These are phyloP conservation scores for Colossoma macropomum DNA, from an alignment of 2,113 vertebrate genomes.

Conservation along the genomic window DNA sequence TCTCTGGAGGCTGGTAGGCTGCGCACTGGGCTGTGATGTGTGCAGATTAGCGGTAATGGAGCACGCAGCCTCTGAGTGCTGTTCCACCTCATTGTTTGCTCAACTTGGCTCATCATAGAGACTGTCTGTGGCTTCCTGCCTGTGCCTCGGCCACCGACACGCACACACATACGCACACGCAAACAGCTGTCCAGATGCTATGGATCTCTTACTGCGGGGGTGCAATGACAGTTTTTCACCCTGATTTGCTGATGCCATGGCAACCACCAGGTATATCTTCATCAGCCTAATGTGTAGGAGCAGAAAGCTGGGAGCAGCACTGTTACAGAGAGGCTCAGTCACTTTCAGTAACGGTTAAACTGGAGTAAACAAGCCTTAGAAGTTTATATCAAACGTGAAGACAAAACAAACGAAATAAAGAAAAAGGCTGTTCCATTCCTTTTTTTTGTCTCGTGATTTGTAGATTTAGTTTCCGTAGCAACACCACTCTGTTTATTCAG, in stretches of 20 bases:
- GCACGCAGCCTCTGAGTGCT: constrained; percentile 68
- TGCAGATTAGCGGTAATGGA: constrained; percentile 72
- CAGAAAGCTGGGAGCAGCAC: neutral
- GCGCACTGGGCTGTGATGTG: constrained; percentile 47
- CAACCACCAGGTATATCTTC: constrained; percentile 61
- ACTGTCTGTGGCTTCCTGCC: constrained; percentile 42
- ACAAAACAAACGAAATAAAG: constrained; percentile 21
- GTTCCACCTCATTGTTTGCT: constrained; percentile 76
- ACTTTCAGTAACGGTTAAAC: neutral
- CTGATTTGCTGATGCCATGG: constrained; percentile 70
- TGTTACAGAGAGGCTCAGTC: neutral
- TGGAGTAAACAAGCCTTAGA: constrained; percentile 3
- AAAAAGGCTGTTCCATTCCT: neutral
- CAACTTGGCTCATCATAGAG: constrained; percentile 47
- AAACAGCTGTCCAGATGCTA: constrained; percentile 56
- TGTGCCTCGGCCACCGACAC: neutral
- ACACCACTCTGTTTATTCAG: constrained; percentile 37
- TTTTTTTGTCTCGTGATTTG: constrained; percentile 27
- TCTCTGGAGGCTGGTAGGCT: constrained; percentile 4
- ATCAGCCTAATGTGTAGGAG: constrained; percentile 49
- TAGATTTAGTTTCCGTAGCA: constrained; percentile 44
- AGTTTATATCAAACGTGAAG: constrained; percentile 12
- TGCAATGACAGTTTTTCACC: constrained; percentile 69
- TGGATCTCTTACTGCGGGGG: constrained; percentile 64
- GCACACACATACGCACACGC: constrained; percentile 4